These are phyloP conservation scores for Rhincodon typus DNA, from an alignment of 2,797 vertebrate genomes.

Conservation along the genomic window DNA sequence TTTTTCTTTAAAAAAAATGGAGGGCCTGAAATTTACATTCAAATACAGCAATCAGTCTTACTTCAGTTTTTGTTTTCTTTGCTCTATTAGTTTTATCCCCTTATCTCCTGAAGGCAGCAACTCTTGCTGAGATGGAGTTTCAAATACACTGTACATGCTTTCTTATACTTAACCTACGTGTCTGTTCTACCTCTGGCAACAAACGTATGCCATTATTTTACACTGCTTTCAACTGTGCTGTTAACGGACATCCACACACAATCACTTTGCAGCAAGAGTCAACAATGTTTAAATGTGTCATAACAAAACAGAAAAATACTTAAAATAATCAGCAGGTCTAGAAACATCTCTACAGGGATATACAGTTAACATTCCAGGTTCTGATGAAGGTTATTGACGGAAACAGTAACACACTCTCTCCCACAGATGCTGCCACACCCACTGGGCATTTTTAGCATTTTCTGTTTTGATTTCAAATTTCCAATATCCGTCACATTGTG, in stretches of 20 bases:
- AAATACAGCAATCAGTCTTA: background rate
- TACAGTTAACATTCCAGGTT: background rate
- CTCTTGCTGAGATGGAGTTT: background rate
- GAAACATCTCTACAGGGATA: background rate
- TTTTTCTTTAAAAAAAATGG: background rate
- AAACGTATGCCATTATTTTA: background rate
- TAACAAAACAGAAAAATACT: background rate
- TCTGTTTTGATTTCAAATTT: background rate
- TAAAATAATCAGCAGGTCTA: background rate
- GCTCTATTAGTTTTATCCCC: background rate
- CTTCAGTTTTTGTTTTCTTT: background rate
- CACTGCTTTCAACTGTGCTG: background rate
- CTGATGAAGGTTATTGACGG: background rate
- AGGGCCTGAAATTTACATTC: background rate
- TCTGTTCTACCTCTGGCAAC: background rate
- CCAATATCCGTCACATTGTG: background rate
- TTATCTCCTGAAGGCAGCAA: background rate
- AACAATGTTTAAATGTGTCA: background rate
- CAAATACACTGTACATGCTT: background rate
- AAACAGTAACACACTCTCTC: background rate
- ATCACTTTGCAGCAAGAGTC: background rate
- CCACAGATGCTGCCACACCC: background rate
- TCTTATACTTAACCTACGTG: background rate
- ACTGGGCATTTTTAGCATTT: background rate
- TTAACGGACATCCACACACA: background rate